phyloP scores from a whole-genome alignment of 2,888 invertebrate genomes.

The Torymus aiolomorphi region DNA sequence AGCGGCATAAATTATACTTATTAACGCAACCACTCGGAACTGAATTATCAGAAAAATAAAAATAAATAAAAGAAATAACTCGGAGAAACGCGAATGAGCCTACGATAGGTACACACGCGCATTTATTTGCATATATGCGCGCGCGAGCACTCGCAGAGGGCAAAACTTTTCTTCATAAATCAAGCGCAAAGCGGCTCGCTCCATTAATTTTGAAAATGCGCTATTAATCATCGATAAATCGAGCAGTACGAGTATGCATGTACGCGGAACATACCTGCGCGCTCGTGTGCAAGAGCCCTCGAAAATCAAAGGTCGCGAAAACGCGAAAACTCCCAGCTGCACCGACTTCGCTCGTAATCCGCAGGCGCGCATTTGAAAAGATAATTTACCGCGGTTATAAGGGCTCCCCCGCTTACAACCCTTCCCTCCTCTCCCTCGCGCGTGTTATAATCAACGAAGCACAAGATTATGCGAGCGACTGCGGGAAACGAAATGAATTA shows the following conservation, averaged over 20 bases:
- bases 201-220: slow-evolving; percentile 46
- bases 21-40: slow-evolving; percentile 40
- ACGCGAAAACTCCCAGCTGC: neutral
- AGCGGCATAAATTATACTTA: slow-evolving; percentile 26
- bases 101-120: too few species aligned
- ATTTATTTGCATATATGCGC: slow-evolving; percentile 4
- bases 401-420: neutral
- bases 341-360: slow-evolving; percentile 4
- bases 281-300: neutral
- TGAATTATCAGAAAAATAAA: slow-evolving; percentile 44
- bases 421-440: neutral
- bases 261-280: neutral
- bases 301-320: slow-evolving; percentile 28
- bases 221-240: slow-evolving; percentile 48
- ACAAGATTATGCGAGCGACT: slow-evolving; percentile 17
- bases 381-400: slow-evolving; percentile 27
- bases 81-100: too few species aligned
- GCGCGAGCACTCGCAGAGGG: neutral
- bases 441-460: slow-evolving; percentile 20
- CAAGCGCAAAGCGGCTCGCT: slow-evolving; percentile 21
- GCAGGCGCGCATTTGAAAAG: neutral
- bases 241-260: neutral
- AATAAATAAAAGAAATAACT: slow-evolving; percentile 15
- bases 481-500: slow-evolving; percentile 36
- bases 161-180: slow-evolving; percentile 49